Percentiles rank a stretch among this genome's conserved stretches.
These are phyloP conservation scores for Alcis repandata DNA, from an alignment of 2,888 invertebrate genomes.

Conservation along the genomic window DNA sequence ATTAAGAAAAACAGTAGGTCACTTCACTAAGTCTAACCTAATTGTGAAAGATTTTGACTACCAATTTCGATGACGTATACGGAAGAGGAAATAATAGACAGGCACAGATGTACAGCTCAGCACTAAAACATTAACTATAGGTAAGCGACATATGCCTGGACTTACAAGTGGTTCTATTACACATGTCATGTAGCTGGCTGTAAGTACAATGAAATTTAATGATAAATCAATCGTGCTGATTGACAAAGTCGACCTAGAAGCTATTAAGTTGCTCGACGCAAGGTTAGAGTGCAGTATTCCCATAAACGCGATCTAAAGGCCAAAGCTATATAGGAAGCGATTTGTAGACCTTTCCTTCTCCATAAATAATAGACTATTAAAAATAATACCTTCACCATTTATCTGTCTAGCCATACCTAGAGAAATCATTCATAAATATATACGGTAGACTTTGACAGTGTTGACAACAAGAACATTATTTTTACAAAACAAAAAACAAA, in stretches of 20 bases:
- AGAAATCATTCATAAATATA: neutral
- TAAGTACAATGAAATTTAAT: conserved; percentile 31
- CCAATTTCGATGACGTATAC: neutral
- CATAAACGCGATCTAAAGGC: conserved; percentile 44
- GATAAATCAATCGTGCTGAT: conserved; percentile 24
- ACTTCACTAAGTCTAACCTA: too few relatives aligned
- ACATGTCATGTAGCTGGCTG: conserved; percentile 36
- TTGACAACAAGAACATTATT: too few relatives aligned
- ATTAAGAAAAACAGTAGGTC: too few relatives aligned
- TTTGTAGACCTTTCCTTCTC: conserved; percentile 37
- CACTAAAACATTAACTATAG: neutral
- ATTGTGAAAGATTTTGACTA: neutral
- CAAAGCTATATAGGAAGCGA: conserved; percentile 42
- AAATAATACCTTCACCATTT: conserved; percentile 13
- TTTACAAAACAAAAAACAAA: too few relatives aligned
- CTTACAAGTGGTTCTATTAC: conserved; percentile 4
- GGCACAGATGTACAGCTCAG: neutral
- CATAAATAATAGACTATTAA: conserved; percentile 26
- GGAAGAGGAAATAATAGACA: neutral
- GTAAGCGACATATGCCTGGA: neutral
- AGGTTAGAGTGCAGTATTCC: conserved; percentile 45
- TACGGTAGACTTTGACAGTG: neutral
- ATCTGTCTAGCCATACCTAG: neutral
- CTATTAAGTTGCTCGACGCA: conserved; percentile 22
- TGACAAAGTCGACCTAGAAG: conserved; percentile 31